Evolutionary conservation across 2,113 vertebrate species (phyloP).

Genomic region (Ophthalmolycus amberensis): DNA sequence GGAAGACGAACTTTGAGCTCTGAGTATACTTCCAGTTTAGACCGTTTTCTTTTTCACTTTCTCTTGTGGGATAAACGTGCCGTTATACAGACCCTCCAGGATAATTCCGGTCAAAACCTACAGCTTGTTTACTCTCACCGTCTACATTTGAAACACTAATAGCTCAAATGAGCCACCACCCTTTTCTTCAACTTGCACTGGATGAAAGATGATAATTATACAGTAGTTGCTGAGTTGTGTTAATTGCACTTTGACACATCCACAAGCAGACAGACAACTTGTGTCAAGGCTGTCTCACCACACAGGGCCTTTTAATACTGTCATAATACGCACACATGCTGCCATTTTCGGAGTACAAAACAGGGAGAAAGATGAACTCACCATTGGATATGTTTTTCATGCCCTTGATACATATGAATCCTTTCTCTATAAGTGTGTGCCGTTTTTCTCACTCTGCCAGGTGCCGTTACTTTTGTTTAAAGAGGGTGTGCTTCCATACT

Average conservation of each 20-base stretch:
- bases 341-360: conserved; percentile 66
- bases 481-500: conserved; percentile 87
- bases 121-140: conserved; percentile 1
- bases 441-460: conserved; percentile 88
- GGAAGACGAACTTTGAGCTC: conserved; percentile 51
- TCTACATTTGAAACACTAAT: not conserved
- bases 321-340: conserved; percentile 58
- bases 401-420: conserved; percentile 19
- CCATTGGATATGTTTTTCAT: conserved; percentile 48
- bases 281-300: conserved; percentile 48
- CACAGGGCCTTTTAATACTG: conserved; percentile 67
- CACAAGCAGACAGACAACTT: conserved; percentile 65
- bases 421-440: conserved; percentile 69
- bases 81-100: not conserved
- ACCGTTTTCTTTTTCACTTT: not conserved
- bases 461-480: conserved; percentile 89
- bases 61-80: conserved; percentile 14
- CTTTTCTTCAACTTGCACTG: conserved; percentile 36
- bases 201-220: conserved; percentile 20
- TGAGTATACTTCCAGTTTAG: conserved; percentile 22
- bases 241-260: conserved; percentile 82
- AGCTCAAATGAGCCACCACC: conserved; percentile 9
- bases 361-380: conserved; percentile 35
- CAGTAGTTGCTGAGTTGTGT: conserved; percentile 59
- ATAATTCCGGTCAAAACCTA: conserved; percentile 1